phyloP scores from a whole-genome alignment of 2,797 vertebrate genomes.

The Chromis chromis region DNA sequence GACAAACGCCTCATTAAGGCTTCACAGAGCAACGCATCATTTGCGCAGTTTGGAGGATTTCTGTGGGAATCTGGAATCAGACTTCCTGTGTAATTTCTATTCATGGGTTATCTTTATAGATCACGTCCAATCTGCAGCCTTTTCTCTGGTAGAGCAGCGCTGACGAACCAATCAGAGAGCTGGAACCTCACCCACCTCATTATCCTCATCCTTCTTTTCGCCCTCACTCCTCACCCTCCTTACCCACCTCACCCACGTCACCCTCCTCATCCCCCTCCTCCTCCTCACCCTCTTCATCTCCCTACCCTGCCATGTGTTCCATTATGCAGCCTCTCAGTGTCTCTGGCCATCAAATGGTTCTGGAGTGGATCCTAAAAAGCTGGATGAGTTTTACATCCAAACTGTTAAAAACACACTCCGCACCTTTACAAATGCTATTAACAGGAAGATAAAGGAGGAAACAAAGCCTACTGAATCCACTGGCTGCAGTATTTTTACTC shows the following conservation, averaged over 20 bases:
- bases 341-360: constrained; percentile 64
- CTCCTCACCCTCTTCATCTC: not conserved
- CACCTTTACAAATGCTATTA: constrained; percentile 23
- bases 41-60: too few species aligned
- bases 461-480: not conserved
- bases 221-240: too few species aligned
- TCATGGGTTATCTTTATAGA: constrained; percentile 68
- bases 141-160: constrained; percentile 28
- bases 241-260: constrained; percentile 28
- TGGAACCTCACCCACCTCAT: constrained; percentile 2
- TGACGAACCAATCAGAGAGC: constrained; percentile 62
- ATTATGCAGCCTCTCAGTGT: constrained; percentile 69
- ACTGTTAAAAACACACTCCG: constrained; percentile 28
- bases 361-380: constrained; percentile 68
- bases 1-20: constrained; percentile 64
- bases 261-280: too few species aligned
- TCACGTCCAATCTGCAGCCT: constrained; percentile 51
- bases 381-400: constrained; percentile 35
- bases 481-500: not conserved
- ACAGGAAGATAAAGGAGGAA: not conserved
- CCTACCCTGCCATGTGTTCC: constrained; percentile 62
- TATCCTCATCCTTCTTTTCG: too few species aligned
- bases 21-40: constrained; percentile 31
- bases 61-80: constrained; percentile 58
- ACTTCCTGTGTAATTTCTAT: constrained; percentile 73